These are phyloP conservation scores for Holothuria leucospilota DNA, from an alignment of 53 echinoderm and acorn worm species.

Conservation along the genomic window DNA sequence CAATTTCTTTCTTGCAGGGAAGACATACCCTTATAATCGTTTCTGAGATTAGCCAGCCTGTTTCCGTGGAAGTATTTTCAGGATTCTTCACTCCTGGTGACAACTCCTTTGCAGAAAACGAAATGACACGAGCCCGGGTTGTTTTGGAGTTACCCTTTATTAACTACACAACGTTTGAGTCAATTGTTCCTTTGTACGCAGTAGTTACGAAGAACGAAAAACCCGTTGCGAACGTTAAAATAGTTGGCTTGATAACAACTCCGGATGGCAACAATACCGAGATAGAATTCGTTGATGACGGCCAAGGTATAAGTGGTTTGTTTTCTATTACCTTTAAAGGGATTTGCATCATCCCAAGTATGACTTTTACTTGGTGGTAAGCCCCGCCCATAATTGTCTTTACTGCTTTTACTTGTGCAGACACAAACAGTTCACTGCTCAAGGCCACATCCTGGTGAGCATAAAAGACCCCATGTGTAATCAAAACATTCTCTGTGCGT, in stretches of 20 bases:
- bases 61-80: slow-evolving; percentile 26
- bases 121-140: background rate
- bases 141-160: background rate
- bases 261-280: background rate
- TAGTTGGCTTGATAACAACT: background rate
- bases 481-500: too few relatives aligned
- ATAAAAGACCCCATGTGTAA: too few relatives aligned
- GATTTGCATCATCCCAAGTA: too few relatives aligned
- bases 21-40: background rate
- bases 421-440: too few relatives aligned
- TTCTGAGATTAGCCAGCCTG: background rate
- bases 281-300: background rate
- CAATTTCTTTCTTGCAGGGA: too few relatives aligned
- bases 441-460: too few relatives aligned
- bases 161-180: background rate
- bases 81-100: background rate
- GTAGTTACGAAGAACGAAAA: background rate
- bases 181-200: background rate
- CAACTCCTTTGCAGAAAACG: background rate
- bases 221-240: background rate
- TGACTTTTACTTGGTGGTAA: too few relatives aligned
- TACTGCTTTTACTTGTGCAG: too few relatives aligned
- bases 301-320: background rate
- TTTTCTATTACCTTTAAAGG: too few relatives aligned
- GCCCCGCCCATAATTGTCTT: too few relatives aligned